phyloP scores from a whole-genome alignment of 1,140 invertebrate species.

The Delia radicum region DNA sequence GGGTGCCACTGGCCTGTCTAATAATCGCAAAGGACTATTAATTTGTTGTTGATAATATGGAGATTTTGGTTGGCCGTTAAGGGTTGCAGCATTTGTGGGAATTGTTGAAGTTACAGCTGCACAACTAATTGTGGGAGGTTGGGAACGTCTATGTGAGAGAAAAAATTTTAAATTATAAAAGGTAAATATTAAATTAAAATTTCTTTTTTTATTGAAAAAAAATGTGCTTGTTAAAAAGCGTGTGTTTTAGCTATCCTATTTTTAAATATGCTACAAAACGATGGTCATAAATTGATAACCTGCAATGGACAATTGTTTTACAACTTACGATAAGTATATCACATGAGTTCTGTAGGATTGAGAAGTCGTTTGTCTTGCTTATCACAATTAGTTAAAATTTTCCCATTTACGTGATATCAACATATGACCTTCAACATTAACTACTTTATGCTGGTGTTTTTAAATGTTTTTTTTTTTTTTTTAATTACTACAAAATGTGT shows the following conservation, averaged over 20 bases:
- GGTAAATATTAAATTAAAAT: not conserved
- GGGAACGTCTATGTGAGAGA: slow-evolving; percentile 12
- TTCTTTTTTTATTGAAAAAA: too few species aligned
- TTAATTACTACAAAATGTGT: not conserved
- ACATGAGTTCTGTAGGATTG: too few species aligned
- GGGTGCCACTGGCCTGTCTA: not conserved
- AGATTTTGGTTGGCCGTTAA: not conserved
- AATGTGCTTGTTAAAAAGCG: not conserved
- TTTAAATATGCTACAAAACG: too few species aligned
- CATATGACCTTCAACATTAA: too few species aligned
- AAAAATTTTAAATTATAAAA: not conserved
- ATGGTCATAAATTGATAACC: too few species aligned
- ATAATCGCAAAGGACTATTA: not conserved
- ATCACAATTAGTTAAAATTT: too few species aligned
- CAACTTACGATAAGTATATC: too few species aligned
- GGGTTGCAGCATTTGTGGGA: not conserved
- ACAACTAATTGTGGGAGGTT: slow-evolving; percentile 19
- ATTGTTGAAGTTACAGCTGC: slow-evolving; percentile 1
- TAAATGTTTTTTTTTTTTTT: too few species aligned
- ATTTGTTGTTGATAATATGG: not conserved
- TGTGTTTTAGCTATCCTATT: not conserved
- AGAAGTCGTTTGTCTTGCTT: too few species aligned
- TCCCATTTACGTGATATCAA: too few species aligned
- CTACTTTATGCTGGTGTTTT: not conserved
- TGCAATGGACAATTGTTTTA: too few species aligned